These are phyloP conservation scores for Scelioninae gen. 2 DNA, from an alignment of 2,888 invertebrate species.

Conservation along the genomic window DNA sequence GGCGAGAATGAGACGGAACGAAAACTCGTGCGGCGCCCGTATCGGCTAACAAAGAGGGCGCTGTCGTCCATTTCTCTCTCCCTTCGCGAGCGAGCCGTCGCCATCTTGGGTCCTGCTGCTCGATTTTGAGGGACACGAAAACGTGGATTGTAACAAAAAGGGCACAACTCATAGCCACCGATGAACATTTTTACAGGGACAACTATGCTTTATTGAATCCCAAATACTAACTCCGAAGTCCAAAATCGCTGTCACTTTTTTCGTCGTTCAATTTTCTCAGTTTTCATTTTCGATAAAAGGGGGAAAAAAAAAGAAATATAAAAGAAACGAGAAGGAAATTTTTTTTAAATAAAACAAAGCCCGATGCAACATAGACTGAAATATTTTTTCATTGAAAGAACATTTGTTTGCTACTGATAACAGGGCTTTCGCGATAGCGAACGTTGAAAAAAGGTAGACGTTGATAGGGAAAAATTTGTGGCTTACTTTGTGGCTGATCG, in stretches of 20 bases:
- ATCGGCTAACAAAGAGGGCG: conserved; percentile 50
- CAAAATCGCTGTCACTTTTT: conserved; percentile 16
- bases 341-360: no score
- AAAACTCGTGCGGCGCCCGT: conserved; percentile 15
- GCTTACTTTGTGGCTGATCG: conserved; percentile 75
- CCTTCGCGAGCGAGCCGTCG: conserved; percentile 63
- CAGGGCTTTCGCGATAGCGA: conserved; percentile 18
- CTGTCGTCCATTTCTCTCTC: conserved; percentile 60
- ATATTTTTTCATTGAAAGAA: no score
- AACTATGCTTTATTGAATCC: neutral
- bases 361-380: no score
- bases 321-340: no score
- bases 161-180: conserved; percentile 63
- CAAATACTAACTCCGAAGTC: neutral
- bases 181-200: neutral
- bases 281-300: neutral
- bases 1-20: conserved; percentile 20
- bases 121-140: conserved; percentile 10
- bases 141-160: conserved; percentile 63
- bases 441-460: conserved; percentile 19
- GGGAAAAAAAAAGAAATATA: neutral
- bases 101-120: conserved; percentile 74
- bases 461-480: conserved; percentile 32
- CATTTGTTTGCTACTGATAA: conserved; percentile 19
- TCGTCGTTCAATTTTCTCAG: neutral